phyloP scores from a whole-genome alignment of 2,797 vertebrate genomes.

The Poeciliopsis presidionis region DNA sequence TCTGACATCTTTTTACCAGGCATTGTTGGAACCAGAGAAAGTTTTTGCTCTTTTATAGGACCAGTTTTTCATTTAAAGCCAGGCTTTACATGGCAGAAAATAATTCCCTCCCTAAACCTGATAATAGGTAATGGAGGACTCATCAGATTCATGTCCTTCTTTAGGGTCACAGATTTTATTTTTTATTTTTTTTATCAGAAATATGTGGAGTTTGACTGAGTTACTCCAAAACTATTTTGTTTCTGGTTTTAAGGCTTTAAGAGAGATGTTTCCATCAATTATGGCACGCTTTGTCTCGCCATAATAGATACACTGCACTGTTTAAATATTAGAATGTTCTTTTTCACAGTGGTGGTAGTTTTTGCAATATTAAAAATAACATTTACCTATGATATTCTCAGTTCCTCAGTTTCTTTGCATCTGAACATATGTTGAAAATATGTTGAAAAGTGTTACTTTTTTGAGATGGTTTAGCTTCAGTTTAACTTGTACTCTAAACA shows the following conservation, averaged over 20 bases:
- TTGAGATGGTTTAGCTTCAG: neutral
- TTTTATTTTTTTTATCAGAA: neutral
- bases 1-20: neutral
- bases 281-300: too few species aligned
- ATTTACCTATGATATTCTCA: neutral
- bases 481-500: neutral
- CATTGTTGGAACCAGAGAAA: neutral
- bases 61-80: neutral
- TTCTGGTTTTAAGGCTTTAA: neutral
- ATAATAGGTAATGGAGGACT: neutral
- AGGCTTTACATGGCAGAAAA: neutral
- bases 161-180: neutral
- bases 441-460: neutral
- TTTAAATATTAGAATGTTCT: neutral
- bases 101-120: neutral
- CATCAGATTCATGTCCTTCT: neutral
- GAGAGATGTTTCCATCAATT: neutral
- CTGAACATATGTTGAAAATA: too few species aligned
- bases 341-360: neutral
- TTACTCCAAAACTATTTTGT: neutral
- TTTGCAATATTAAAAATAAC: too few species aligned
- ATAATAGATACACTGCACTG: neutral
- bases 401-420: neutral
- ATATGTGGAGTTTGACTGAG: neutral
- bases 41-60: neutral